A percentile compares a stretch with the other conserved stretches of the same genome.
Evolutionary conservation across 2,113 vertebrate genomes (phyloP).

Genomic region (Odocoileus virginianus): DNA sequence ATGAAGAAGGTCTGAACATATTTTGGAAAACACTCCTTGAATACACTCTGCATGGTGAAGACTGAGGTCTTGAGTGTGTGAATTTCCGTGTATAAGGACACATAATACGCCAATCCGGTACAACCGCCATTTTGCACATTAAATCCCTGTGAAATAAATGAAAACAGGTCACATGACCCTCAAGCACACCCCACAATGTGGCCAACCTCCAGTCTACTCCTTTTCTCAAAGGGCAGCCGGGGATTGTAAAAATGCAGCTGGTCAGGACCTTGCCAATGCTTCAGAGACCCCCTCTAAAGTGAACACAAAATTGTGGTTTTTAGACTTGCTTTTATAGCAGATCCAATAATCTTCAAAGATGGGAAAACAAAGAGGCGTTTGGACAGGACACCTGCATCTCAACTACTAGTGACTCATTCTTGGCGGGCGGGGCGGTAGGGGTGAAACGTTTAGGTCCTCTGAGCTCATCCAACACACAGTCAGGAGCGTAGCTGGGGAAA

Average conservation of each 20-base stretch:
- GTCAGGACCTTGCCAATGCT: neutral
- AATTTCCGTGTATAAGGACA: neutral
- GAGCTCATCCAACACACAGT: neutral
- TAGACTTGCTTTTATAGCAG: neutral
- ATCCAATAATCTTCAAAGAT: neutral
- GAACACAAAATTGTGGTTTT: neutral
- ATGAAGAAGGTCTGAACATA: neutral
- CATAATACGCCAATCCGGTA: neutral
- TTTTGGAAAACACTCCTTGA: neutral
- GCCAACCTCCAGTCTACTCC: neutral
- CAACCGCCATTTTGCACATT: neutral
- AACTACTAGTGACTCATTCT: neutral
- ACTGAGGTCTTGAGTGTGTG: neutral
- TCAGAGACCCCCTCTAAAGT: neutral
- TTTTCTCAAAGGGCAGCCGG: neutral
- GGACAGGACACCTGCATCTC: neutral
- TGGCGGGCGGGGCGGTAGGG: accelerated
- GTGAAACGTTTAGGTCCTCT: neutral
- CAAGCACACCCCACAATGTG: neutral
- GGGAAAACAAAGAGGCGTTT: neutral
- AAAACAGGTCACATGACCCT: neutral
- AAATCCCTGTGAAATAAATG: conserved; percentile 38
- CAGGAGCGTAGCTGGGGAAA: neutral
- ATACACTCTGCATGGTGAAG: neutral
- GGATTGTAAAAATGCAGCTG: neutral